Evolutionary conservation across 2,888 invertebrate genomes (phyloP).

Genomic region (Phalera bucephala): DNA sequence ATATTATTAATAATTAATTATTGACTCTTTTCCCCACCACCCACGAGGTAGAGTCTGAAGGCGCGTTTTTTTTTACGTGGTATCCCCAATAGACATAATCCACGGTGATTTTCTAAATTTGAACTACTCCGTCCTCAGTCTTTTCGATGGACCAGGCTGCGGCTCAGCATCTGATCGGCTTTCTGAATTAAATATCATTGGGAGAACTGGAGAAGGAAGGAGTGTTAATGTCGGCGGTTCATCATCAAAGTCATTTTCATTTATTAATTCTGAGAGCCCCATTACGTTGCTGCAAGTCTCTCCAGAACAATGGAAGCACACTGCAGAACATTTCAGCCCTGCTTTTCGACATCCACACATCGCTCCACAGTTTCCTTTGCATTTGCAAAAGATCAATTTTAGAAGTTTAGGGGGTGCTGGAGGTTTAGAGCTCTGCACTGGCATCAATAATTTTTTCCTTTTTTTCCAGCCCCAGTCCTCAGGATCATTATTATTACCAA

Average conservation of each 20-base stretch:
- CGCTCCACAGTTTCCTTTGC: slow-evolving; percentile 11
- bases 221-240: slow-evolving; percentile 12
- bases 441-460: not conserved
- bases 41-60: no score
- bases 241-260: slow-evolving; percentile 12
- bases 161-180: no score
- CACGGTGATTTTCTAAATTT: no score
- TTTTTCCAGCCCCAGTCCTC: no score
- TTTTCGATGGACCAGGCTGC: no score
- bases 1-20: no score
- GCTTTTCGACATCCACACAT: slow-evolving; percentile 21
- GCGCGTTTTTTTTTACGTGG: no score
- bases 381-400: slow-evolving; percentile 12
- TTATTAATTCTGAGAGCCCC: slow-evolving; percentile 4
- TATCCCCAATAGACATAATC: no score
- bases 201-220: slow-evolving; percentile 12
- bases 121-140: no score
- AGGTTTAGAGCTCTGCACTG: not conserved
- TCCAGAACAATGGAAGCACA: slow-evolving; percentile 18
- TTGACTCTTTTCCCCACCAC: no score
- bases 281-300: slow-evolving; percentile 13
- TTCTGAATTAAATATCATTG: no score
- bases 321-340: slow-evolving; percentile 20
- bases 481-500: slow-evolving; percentile 2
- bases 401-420: slow-evolving; percentile 10